Evolutionary conservation across 2,797 vertebrate species (phyloP), one percentile per base, ranked within the genome.

Genomic region (Brachymystax lenok): DNA sequence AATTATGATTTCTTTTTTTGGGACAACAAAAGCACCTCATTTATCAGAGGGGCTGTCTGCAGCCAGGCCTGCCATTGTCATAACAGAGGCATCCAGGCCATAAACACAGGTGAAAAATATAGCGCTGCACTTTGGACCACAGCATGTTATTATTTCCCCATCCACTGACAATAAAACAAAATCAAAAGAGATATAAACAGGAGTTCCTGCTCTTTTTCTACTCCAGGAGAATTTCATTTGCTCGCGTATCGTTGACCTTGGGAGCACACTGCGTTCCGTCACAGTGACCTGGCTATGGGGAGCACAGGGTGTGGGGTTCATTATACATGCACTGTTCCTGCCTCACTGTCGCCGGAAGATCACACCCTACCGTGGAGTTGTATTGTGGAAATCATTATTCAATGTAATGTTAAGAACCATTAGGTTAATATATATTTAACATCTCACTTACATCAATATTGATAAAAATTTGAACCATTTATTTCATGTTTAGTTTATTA

Each of bases 1-100:
- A 91, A 81, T 84, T 87, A 88, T 86, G 88, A 88, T 90, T 90
- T 89, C 68, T 88, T 87, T 89, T 87, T 87, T 85, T 70, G 80
- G 81, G 80, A 81, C 85, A 77, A 89, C 83, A 89, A 89, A 91
- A 88, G 83, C 81, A 80, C 70, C 83, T 79, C 79, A 88, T 90
- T 87, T 88, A 87, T 91, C 87, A 87, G 83, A 74, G 82, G 81
- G 80, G 67, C 40, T 89, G 84, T 84, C 80, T 83, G 63, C 78
- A 88, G 83, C 76, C 69, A 73, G 82, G 72, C 70, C 81, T 77
- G 17, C 84, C 80, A 87, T 80, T 92, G 88, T 88, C 91, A 89
- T 85, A 88, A 90, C 82, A 83, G 75, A 83, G 79, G 75, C 77
- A 87, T 85, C 79, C 77, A 87, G 86, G 77, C 79, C 40, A 86